phyloP scores from a whole-genome alignment of 1,140 invertebrate species.

The Drusus annulatus region DNA sequence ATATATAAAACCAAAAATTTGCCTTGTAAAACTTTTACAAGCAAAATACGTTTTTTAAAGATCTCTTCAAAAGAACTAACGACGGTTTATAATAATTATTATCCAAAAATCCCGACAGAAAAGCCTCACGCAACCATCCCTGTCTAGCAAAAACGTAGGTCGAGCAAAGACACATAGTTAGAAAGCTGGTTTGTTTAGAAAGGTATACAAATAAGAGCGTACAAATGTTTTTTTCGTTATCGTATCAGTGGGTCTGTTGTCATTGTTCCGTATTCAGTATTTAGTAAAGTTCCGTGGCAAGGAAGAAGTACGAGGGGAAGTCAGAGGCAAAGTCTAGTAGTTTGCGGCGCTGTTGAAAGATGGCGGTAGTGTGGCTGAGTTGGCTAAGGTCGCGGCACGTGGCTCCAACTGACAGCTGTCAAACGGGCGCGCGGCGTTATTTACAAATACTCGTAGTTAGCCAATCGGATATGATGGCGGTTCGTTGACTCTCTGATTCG shows the following conservation, averaged over 20 bases:
- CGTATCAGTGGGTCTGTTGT: no score
- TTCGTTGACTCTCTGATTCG: neutral
- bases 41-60: neutral
- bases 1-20: no score
- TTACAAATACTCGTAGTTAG: conserved; percentile 8
- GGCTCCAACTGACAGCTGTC: conserved; percentile 35
- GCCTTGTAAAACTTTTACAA: neutral
- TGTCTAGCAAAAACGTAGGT: no score
- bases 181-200: no score
- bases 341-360: conserved; percentile 23
- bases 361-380: conserved; percentile 21
- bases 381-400: conserved; percentile 7
- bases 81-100: no score
- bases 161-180: no score
- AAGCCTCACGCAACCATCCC: no score
- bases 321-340: neutral
- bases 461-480: conserved; percentile 15
- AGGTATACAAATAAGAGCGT: no score
- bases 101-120: no score
- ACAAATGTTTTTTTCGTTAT: no score
- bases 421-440: neutral
- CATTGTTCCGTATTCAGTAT: no score
- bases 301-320: no score
- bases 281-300: neutral
- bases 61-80: conserved; percentile 10